Conservation (phyloP, 2,888 invertebrate genomes). For the Rhagonycha lutea region DNA sequence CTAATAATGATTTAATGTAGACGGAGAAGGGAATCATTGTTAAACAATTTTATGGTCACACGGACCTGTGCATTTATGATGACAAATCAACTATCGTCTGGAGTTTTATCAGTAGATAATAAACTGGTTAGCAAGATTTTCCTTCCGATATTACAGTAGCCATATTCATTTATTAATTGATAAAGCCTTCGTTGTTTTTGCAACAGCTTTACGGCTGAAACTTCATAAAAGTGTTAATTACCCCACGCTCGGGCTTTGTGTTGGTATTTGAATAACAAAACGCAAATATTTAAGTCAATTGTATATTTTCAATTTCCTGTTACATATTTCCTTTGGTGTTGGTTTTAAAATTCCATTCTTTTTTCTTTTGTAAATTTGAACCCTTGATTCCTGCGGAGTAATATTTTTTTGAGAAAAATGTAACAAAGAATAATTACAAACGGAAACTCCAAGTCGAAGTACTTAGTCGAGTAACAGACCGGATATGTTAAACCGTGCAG, state of each 20-base stretch:
- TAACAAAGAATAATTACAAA: slow-evolving; percentile 1
- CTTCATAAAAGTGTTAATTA: not conserved
- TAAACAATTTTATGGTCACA: slow-evolving; percentile 9
- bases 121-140: slow-evolving; percentile 1
- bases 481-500: slow-evolving; percentile 20
- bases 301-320: not conserved
- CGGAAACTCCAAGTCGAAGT: slow-evolving; percentile 12
- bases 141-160: not conserved
- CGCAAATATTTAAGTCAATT: not conserved
- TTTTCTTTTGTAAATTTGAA: too few species aligned
- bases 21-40: slow-evolving; percentile 14
- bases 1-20: not conserved
- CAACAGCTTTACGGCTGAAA: not conserved
- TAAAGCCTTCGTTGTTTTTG: not conserved
- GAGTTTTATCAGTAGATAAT: slow-evolving; percentile 11
- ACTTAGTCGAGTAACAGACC: slow-evolving; percentile 11
- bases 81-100: slow-evolving; percentile 3
- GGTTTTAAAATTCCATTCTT: not conserved
- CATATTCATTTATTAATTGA: not conserved
- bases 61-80: slow-evolving; percentile 10
- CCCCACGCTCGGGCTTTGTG: not conserved
- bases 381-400: too few species aligned
- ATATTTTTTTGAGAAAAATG: not conserved
- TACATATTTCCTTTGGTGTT: not conserved
- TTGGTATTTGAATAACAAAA: not conserved